Evolutionary conservation across 1,140 invertebrate genomes (phyloP).

Genomic region (Octopus sinensis): DNA sequence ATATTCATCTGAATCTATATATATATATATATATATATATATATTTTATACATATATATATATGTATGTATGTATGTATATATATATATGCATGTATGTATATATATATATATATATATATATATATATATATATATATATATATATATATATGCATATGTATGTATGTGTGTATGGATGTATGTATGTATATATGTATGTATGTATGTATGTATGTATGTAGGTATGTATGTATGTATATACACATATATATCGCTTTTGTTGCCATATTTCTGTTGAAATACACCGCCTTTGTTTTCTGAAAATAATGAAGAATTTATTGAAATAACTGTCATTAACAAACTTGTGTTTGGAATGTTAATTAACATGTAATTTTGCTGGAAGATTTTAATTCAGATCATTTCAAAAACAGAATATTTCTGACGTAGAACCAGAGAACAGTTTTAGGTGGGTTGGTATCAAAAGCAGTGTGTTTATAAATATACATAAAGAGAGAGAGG

Average conservation of each 20-base stretch:
- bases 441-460: neutral
- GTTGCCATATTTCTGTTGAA: too few species aligned
- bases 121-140: neutral
- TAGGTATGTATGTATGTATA: neutral
- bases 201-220: constrained; percentile 10
- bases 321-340: too few species aligned
- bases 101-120: neutral
- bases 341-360: too few species aligned
- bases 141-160: neutral
- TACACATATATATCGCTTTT: too few species aligned
- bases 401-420: constrained; percentile 11
- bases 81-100: neutral
- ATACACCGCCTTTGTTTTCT: too few species aligned
- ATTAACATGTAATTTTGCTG: too few species aligned
- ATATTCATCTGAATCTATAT: too few species aligned
- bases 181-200: constrained; percentile 6
- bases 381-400: too few species aligned
- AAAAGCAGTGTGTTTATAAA: too few species aligned
- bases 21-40: too few species aligned
- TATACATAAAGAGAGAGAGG: too few species aligned
- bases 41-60: constrained; percentile 1
- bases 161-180: neutral
- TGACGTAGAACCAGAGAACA: constrained; percentile 12
- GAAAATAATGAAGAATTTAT: too few species aligned
- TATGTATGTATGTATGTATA: neutral